Conservation (phyloP, 2,113 vertebrate genomes). For the western clawed frog (Xenopus tropicalis) region DNA sequence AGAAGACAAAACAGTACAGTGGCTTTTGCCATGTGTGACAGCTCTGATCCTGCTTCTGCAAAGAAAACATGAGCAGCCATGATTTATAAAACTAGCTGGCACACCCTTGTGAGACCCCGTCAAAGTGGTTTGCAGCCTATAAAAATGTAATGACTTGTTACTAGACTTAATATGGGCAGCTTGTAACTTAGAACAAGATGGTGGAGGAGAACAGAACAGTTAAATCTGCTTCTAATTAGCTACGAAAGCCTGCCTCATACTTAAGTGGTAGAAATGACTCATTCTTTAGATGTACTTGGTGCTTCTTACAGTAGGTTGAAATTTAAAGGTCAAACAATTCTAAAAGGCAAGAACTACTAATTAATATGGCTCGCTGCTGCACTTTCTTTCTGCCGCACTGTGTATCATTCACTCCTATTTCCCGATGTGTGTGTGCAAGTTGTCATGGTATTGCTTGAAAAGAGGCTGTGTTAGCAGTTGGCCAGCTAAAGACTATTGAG, state of each 20-base stretch:
- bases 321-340: conserved; percentile 31
- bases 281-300: conserved; percentile 21
- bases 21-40: no score
- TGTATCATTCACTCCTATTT: not conserved
- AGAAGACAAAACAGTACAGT: no score
- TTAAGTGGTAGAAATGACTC: conserved; percentile 9
- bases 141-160: no score
- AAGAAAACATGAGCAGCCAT: no score
- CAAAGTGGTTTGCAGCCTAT: no score
- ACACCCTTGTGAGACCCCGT: no score
- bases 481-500: not conserved
- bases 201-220: not conserved
- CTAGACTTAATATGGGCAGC: not conserved
- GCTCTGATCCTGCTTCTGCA: no score
- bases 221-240: conserved; percentile 16
- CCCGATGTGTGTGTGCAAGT: not conserved
- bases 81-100: no score
- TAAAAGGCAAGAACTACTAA: conserved; percentile 12
- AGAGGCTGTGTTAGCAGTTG: not conserved
- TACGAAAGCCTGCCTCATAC: conserved; percentile 6
- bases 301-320: conserved; percentile 11
- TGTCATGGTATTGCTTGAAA: not conserved
- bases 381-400: conserved; percentile 1
- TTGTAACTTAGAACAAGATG: not conserved
- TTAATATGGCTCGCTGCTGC: conserved; percentile 3